Conservation (phyloP, 1,140 invertebrate genomes). For the Daktulosphaira vitifoliae region DNA sequence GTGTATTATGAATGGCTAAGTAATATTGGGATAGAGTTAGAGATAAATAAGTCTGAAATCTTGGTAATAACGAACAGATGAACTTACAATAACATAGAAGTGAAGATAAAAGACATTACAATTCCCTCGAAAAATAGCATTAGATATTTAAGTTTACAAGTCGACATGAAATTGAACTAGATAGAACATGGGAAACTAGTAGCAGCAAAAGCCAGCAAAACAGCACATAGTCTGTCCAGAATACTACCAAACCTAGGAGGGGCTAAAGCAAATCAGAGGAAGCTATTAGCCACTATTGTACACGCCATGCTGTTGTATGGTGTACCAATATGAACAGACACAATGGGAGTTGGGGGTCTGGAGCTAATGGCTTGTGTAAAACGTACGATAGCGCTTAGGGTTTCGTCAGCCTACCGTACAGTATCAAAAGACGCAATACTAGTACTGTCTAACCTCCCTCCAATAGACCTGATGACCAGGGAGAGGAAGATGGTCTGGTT, state of each 20-base stretch:
- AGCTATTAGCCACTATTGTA: no score
- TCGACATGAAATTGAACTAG: not conserved
- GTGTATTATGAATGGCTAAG: not conserved
- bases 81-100: not conserved
- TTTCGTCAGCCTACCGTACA: not conserved
- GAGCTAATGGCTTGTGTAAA: no score
- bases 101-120: not conserved
- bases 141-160: not conserved
- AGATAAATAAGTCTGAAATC: not conserved
- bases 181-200: no score
- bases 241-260: no score
- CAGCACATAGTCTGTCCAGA: no score
- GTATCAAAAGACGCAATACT: not conserved
- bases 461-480: no score
- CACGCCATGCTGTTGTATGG: no score
- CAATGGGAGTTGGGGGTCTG: no score
- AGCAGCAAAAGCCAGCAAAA: no score
- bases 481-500: no score
- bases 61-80: not conserved
- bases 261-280: no score
- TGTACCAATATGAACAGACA: no score
- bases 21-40: not conserved
- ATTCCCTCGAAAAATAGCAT: not conserved
- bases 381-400: not conserved
- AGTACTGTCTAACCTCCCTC: not conserved